Conservation (phyloP, 2,797 vertebrate species). For the Micrastur ruficollis region DNA sequence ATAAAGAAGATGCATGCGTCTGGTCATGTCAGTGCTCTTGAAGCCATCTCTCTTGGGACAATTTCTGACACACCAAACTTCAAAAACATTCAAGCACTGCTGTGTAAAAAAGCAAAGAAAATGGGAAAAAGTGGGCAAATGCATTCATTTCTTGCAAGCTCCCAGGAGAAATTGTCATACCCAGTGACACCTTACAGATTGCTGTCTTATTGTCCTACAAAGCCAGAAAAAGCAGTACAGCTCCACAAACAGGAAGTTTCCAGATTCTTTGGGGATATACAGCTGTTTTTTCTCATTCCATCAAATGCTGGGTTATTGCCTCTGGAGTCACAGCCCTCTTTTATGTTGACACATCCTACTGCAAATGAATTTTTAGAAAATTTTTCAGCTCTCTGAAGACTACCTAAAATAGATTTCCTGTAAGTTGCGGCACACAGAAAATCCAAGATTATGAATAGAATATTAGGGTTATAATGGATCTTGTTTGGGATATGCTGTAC, state of each 20-base stretch:
- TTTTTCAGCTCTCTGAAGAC: neutral
- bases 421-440: neutral
- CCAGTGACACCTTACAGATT: neutral
- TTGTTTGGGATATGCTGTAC: neutral
- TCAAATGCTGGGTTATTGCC: constrained; percentile 6
- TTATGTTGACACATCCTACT: constrained; percentile 9
- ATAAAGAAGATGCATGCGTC: neutral
- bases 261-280: neutral
- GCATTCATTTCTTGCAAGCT: neutral
- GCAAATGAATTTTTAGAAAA: constrained; percentile 17
- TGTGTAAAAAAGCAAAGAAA: neutral
- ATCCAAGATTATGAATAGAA: neutral
- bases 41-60: neutral
- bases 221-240: neutral
- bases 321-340: neutral
- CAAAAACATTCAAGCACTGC: neutral
- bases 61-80: neutral
- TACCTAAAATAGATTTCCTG: constrained; percentile 1
- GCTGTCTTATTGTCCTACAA: neutral
- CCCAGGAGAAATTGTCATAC: neutral
- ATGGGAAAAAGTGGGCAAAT: neutral
- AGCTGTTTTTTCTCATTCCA: neutral
- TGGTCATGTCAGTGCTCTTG: neutral
- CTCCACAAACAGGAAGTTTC: constrained; percentile 2
- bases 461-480: neutral